Conservation (phyloP, 2,888 invertebrate genomes). For the Thymelicus lineola region DNA sequence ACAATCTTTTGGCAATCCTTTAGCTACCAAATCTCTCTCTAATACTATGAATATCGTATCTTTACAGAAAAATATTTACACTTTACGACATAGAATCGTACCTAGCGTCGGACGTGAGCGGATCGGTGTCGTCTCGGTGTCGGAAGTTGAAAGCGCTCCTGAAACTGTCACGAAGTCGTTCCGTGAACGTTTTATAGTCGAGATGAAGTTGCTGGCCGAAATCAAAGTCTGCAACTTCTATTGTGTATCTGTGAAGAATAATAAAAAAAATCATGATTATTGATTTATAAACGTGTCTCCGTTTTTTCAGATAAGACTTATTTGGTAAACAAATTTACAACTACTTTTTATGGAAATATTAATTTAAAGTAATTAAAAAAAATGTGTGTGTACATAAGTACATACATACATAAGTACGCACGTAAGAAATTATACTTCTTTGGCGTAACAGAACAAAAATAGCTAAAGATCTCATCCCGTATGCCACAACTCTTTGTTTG, state of each 20-base stretch:
- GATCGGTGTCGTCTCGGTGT: conserved; percentile 68
- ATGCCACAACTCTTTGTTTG: too few species aligned
- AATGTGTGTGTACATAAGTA: too few species aligned
- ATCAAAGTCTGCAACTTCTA: conserved; percentile 96
- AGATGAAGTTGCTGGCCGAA: conserved; percentile 93
- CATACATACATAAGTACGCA: too few species aligned
- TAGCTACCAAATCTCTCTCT: not conserved
- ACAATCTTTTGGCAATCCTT: conserved; percentile 4
- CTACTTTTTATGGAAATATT: too few species aligned
- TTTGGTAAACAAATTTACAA: too few species aligned
- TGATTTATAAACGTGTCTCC: too few species aligned
- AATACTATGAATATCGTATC: not conserved
- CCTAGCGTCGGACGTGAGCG: conserved; percentile 71
- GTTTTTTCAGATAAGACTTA: too few species aligned
- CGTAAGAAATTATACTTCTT: too few species aligned
- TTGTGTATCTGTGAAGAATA: conserved; percentile 85
- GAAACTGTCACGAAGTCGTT: conserved; percentile 92
- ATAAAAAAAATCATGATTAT: not conserved
- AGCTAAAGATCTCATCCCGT: too few species aligned
- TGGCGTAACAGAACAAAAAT: too few species aligned
- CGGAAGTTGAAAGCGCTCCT: conserved; percentile 71
- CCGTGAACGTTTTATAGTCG: conserved; percentile 94
- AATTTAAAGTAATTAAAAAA: too few species aligned
- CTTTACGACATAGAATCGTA: conserved; percentile 86
- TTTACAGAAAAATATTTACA: conserved; percentile 23